These are phyloP conservation scores for Hyperopisus bebe DNA, from an alignment of 2,113 vertebrate genomes.

Conservation along the genomic window DNA sequence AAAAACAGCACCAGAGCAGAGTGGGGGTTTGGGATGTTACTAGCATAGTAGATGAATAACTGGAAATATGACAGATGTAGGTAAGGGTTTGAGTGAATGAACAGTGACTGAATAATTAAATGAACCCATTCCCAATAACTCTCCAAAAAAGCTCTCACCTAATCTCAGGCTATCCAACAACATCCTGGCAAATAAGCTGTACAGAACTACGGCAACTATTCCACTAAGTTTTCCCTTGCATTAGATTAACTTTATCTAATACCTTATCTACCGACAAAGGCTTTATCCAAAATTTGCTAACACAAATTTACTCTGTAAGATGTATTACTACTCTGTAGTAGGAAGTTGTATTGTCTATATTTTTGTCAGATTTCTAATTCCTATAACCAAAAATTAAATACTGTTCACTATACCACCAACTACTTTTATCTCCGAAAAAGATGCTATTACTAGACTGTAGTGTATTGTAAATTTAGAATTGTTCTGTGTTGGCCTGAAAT, in stretches of 20 bases:
- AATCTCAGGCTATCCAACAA: not conserved
- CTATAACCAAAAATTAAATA: not conserved
- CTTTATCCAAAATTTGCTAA: not conserved
- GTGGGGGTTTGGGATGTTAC: not conserved
- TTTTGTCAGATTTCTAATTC: not conserved
- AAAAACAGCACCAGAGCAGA: not conserved
- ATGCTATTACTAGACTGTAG: not conserved
- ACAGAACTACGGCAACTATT: not conserved
- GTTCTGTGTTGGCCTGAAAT: constrained; percentile 43
- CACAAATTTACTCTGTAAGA: not conserved
- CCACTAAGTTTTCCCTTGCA: not conserved
- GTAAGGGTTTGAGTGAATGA: not conserved
- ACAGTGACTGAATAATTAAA: not conserved
- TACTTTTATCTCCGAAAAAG: not conserved
- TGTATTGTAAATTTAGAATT: constrained; percentile 33
- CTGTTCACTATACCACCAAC: not conserved
- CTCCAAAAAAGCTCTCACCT: not conserved
- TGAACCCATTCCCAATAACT: not conserved
- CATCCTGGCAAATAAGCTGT: not conserved
- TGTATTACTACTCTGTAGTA: too few species aligned
- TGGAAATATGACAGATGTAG: not conserved
- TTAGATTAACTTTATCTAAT: not conserved
- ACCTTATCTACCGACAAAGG: not conserved
- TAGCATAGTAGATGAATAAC: not conserved
- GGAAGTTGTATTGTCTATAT: not conserved